Conservation (phyloP, 2,797 vertebrate species). For the Enteromius thamalakanensis region DNA sequence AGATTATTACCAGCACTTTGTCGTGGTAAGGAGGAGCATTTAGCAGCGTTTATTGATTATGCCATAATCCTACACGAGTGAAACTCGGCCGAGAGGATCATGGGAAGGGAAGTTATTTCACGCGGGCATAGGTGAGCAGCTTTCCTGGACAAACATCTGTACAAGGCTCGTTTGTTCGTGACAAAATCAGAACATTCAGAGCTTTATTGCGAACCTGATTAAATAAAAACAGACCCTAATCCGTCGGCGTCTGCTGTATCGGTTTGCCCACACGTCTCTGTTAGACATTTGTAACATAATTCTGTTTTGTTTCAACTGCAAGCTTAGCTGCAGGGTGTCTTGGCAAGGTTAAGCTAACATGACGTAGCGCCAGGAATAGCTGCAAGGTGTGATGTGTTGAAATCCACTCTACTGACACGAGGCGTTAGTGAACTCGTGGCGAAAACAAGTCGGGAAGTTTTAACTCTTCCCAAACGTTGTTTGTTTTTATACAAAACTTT, state of each 20-base stretch:
- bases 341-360: constrained; percentile 71
- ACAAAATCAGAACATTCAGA: constrained; percentile 55
- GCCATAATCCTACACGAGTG: constrained; percentile 47
- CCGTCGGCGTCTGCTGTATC: constrained; percentile 54
- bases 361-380: constrained; percentile 58
- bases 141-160: constrained; percentile 58
- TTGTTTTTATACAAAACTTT: background rate
- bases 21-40: constrained; percentile 19
- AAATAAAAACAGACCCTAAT: constrained; percentile 66
- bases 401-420: constrained; percentile 34
- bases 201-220: constrained; percentile 62
- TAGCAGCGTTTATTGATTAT: constrained; percentile 42
- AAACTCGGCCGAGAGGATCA: constrained; percentile 46
- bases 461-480: background rate
- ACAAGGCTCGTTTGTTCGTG: constrained; percentile 62
- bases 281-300: constrained; percentile 67
- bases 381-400: constrained; percentile 49
- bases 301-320: constrained; percentile 68
- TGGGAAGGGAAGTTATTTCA: constrained; percentile 55
- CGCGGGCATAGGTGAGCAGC: constrained; percentile 41
- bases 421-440: constrained; percentile 49
- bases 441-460: background rate
- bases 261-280: constrained; percentile 60
- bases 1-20: constrained; percentile 34
- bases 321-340: constrained; percentile 70